Conservation (phyloP, 2,797 vertebrate species). For the Kryptopterus vitreolus region DNA sequence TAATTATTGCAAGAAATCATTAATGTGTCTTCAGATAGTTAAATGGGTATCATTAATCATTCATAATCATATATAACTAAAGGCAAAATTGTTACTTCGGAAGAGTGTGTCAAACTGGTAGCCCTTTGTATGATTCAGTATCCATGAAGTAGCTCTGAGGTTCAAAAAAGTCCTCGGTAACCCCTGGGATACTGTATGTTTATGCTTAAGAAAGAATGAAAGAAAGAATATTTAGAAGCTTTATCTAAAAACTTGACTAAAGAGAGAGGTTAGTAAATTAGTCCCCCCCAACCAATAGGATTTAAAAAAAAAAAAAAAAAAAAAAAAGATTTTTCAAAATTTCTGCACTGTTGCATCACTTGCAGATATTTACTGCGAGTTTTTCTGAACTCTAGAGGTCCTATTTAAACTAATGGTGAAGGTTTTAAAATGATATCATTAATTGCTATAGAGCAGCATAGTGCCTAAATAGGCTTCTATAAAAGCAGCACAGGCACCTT, state of each 20-base stretch:
- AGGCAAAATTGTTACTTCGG: no score
- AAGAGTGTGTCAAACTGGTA: no score
- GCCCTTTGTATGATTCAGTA: no score
- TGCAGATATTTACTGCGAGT: conserved; percentile 1
- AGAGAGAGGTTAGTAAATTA: background rate
- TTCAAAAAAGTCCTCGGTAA: no score
- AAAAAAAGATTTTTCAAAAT: conserved; percentile 9
- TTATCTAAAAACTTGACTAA: background rate
- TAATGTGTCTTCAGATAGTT: no score
- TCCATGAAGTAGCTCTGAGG: no score
- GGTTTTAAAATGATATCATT: conserved; percentile 9
- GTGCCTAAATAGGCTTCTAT: background rate
- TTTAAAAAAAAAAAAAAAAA: background rate
- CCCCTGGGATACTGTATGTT: no score
- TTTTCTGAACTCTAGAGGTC: background rate
- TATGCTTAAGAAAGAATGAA: background rate
- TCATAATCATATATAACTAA: no score
- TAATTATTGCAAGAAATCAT: no score
- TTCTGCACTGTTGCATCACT: conserved; percentile 36
- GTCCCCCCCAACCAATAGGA: no score
- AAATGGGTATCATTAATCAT: no score
- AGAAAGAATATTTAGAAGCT: background rate
- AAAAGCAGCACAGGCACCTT: background rate
- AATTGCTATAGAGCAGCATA: conserved; percentile 12
- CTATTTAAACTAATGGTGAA: conserved; percentile 4